Conservation (phyloP, 2,888 invertebrate species). For the Cantharis lateralis region DNA sequence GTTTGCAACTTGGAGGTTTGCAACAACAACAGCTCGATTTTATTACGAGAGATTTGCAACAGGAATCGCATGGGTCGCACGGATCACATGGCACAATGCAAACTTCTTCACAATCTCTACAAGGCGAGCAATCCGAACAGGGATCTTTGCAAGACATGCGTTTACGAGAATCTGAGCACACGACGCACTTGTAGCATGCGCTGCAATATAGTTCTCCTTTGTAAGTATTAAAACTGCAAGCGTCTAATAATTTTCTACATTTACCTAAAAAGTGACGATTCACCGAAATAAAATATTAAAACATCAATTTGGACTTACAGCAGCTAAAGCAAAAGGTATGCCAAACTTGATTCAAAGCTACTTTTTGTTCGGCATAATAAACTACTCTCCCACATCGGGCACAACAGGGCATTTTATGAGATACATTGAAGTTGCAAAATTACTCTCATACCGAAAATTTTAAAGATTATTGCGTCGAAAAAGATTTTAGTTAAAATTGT, state of each 20-base stretch:
- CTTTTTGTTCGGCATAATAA: conserved; percentile 50
- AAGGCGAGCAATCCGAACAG: not conserved
- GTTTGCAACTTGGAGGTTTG: not conserved
- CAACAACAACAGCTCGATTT: not conserved
- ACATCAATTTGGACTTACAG: conserved; percentile 38
- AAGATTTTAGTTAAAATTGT: not conserved
- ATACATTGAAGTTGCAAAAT: not conserved
- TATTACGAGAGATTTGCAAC: not conserved
- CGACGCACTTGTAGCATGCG: conserved; percentile 43
- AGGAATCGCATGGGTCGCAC: not conserved
- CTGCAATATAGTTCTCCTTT: conserved; percentile 50
- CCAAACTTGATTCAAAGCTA: conserved; percentile 52
- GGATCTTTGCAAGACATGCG: not conserved
- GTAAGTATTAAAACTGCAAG: conserved; percentile 45
- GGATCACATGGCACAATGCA: not conserved
- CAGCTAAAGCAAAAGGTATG: conserved; percentile 54
- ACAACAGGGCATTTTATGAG: conserved; percentile 39
- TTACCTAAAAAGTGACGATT: conserved; percentile 41
- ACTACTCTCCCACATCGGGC: conserved; percentile 52
- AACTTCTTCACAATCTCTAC: not conserved
- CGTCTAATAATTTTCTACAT: conserved; percentile 49
- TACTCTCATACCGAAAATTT: not conserved
- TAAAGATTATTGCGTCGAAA: not conserved
- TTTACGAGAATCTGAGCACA: not conserved
- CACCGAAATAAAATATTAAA: not conserved